A percentile compares a stretch with the other conserved stretches of the same genome.
Conservation (phyloP, 2,113 vertebrate genomes). For the Ceuthmochares aereus region DNA sequence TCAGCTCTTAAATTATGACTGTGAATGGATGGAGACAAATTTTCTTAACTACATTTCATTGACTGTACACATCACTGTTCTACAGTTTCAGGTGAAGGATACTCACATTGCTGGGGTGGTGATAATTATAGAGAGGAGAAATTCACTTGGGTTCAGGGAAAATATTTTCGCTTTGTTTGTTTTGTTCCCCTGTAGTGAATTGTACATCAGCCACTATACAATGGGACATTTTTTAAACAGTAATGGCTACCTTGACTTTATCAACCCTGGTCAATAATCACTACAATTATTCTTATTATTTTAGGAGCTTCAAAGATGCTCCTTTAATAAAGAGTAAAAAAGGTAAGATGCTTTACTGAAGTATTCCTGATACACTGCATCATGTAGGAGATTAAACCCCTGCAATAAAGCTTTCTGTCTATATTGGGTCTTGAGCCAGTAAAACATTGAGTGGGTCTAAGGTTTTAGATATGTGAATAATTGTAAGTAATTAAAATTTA, state of each 20-base stretch:
- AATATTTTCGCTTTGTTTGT: background rate
- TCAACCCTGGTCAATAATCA: background rate
- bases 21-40: background rate
- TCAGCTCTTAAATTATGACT: background rate
- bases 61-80: background rate
- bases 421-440: background rate
- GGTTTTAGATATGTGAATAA: background rate
- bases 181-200: background rate
- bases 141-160: background rate
- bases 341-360: background rate
- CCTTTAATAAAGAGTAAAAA: background rate
- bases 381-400: rapidly evolving
- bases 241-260: background rate
- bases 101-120: background rate
- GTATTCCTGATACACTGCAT: background rate
- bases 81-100: background rate
- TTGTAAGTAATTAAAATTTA: background rate
- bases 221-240: background rate
- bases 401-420: background rate
- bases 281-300: background rate
- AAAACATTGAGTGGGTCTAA: background rate
- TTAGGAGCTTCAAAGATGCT: background rate
- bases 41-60: background rate
- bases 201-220: background rate
- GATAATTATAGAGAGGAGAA: background rate